Evolutionary conservation across 1,140 invertebrate genomes (phyloP), one percentile per base, ranked within the genome.

Genomic region (Drosophila orena): DNA sequence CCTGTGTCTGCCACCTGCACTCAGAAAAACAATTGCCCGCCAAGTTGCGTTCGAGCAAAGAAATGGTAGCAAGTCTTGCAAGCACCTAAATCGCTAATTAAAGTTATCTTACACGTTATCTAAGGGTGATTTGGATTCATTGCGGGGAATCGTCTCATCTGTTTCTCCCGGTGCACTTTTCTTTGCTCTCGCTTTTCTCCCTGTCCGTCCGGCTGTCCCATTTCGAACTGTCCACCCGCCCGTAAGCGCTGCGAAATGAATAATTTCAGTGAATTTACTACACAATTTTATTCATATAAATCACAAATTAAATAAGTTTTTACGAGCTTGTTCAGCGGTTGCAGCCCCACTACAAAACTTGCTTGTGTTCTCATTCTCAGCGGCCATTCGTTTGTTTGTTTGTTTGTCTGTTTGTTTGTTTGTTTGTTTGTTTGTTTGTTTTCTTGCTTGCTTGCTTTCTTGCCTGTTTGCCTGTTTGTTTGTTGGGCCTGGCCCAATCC

Each of bases 241-340:
- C 37, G 64, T 69, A 61, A 66, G 59, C 60, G 74, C 70, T 83
- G 71, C 62, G 76, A 88, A 88, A 88, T 88, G 83, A 88, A 88
- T 88, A 88, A 88, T 88, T 88, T 89, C 79, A 52, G 84, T 44
- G 79, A 88, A 83, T 88, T 89, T 88, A 88, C 79, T 90, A 88
- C 72, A 89, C 78, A 88, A 84, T 90, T 88, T 89, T 88, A 88
- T 88, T 88, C 84, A 88, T 88, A 88, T 88, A 88, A 88, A 88
- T 88, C 84, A 88, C 84, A 88, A 88, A 88, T 88, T 88, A 88
- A 88, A 88, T 88, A 88, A 88, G 84, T 88, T 88, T 88, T 88
- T 88, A 88, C 84, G 84, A 88, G 80, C 68, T 90, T 88, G 84
- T 90, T 88, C 84, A 77, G 80, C 76, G 85, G 84, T 77, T 81